Base-by-base conservation (phyloP, 2,797 vertebrate species). In the Circus cinereus region DNA sequence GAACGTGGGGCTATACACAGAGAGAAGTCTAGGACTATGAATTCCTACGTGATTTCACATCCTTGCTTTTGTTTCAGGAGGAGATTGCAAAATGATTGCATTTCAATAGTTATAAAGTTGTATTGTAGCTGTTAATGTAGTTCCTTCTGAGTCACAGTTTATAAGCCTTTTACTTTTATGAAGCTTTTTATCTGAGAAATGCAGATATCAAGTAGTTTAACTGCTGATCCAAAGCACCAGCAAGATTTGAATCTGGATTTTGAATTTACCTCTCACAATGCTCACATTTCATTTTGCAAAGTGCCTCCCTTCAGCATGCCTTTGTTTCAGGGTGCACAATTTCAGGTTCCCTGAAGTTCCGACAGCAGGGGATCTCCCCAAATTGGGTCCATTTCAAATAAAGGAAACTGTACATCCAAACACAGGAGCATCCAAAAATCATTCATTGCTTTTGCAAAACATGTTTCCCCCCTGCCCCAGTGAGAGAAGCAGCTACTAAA, bases 401-500 rank as follows among this genome's bases (percentile, higher is more conserved):
- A 81, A 59, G 60, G 32, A 78, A 85, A 12, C 32, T 60, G 51
- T 24, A 45, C 62, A 53, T 51, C 11, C 60, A 80, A 82, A 62
- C 42, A 50, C 4, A 72, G 34, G 7, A 68, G 38, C 23, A 76
- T 54, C 57, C n/a, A 85, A 69, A 82, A 65, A 53, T n/a, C 10
- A 77, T 45, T 74, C 22, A n/a, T 26, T 10, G 6, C 30, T 85
- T 91, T 26, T 54, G 24, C 50, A 83, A 74, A 88, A 51, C 7
- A 18, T 3, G 2, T n/a, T 16, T 10, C 3, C 14, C 6, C 21
- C 2, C 19, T 6, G 4, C 15, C 14, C 14, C 10, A 23, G 12
- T 22, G 5, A 36, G 17, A 70, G 59, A 88, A 82, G 30, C 30
- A 62, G 13, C 29, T 59, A 81, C 34, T 67, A 78, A 87, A 82